Conservation (phyloP, 2,113 vertebrate species). For the Ascaphus truei region DNA sequence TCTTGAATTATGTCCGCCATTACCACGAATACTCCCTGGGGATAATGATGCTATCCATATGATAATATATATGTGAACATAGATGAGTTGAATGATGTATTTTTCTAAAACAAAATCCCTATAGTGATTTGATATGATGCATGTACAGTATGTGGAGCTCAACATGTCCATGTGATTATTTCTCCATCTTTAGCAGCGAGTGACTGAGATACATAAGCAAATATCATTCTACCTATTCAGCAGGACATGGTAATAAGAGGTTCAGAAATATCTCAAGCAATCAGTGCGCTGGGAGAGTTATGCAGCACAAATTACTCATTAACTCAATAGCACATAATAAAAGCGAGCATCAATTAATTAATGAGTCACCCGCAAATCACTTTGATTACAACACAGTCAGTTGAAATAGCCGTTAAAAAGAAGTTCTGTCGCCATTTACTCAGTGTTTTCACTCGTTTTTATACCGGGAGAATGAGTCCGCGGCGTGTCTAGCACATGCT, state of each 20-base stretch:
- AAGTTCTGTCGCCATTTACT: conserved; percentile 42
- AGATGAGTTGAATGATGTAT: no score
- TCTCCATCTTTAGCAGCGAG: not conserved
- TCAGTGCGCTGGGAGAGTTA: conserved; percentile 71
- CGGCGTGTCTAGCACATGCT: no score
- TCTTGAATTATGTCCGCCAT: no score
- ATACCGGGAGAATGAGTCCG: no score
- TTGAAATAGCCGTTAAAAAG: conserved; percentile 59
- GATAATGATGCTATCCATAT: no score
- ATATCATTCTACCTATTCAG: conserved; percentile 48
- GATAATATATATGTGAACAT: no score
- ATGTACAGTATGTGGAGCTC: no score
- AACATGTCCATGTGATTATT: no score
- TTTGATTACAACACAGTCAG: conserved; percentile 59
- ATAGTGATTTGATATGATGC: no score
- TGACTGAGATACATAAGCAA: conserved; percentile 39
- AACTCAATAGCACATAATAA: conserved; percentile 74
- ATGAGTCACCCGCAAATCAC: conserved; percentile 67
- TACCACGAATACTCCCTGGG: no score
- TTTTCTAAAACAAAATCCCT: no score
- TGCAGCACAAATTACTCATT: conserved; percentile 76
- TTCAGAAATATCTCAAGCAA: conserved; percentile 64
- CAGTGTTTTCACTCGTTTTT: not conserved
- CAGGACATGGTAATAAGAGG: conserved; percentile 55
- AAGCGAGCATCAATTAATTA: conserved; percentile 78